phyloP scores from a whole-genome alignment of 2,888 invertebrate species.

The Galeopsomyia nigrocyanea region DNA sequence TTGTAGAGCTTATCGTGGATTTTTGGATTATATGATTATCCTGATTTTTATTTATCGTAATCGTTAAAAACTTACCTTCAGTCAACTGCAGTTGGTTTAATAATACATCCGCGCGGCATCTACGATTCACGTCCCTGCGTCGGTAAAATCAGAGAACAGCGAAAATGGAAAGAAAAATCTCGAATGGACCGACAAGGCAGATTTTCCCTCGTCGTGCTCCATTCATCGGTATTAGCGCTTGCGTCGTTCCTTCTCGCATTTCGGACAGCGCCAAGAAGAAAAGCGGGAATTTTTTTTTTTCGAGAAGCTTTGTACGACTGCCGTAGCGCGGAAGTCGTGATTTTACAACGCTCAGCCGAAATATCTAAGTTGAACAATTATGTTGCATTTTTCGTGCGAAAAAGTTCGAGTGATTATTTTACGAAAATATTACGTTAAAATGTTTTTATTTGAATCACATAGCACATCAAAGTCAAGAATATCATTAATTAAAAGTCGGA shows the following conservation, averaged over 20 bases:
- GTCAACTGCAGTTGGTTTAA: too few species aligned
- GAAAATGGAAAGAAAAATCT: conserved; percentile 7
- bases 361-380: too few species aligned
- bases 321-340: background rate
- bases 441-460: too few species aligned
- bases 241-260: conserved; percentile 3
- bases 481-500: conserved; percentile 26
- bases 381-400: too few species aligned
- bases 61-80: too few species aligned
- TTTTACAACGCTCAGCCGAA: too few species aligned
- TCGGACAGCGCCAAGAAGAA: background rate
- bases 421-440: too few species aligned
- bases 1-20: too few species aligned
- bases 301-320: conserved; percentile 4
- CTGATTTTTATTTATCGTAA: too few species aligned
- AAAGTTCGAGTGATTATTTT: too few species aligned
- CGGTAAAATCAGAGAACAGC: conserved; percentile 21
- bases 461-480: background rate
- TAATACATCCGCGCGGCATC: too few species aligned
- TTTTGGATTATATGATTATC: too few species aligned
- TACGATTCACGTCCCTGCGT: background rate
- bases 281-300: conserved; percentile 9
- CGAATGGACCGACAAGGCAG: conserved; percentile 22
- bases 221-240: conserved; percentile 19
- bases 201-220: conserved; percentile 22